A percentile compares a stretch with the other conserved stretches of the same genome.
Conservation (phyloP, 92 coral and sea anemone genomes). For the Desmophyllum pertusum region DNA sequence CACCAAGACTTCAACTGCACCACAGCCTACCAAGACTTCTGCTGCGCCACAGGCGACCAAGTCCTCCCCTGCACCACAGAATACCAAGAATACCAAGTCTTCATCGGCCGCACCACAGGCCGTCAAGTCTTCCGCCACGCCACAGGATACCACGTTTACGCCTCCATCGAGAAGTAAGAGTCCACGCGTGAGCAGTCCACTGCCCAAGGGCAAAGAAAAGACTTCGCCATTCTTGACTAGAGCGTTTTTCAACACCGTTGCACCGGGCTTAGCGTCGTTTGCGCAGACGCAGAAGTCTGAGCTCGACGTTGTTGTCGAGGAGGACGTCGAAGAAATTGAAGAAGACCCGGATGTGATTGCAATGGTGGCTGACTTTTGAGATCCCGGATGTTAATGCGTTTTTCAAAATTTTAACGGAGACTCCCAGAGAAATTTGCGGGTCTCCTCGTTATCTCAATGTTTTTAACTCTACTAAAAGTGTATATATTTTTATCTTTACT, state of each 20-base stretch:
- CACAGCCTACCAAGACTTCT: background rate
- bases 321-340: conserved; percentile 25
- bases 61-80: background rate
- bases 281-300: conserved; percentile 40
- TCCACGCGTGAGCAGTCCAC: background rate
- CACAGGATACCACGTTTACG: background rate
- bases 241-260: conserved; percentile 81
- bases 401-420: background rate
- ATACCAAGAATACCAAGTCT: no score
- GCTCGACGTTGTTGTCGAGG: conserved; percentile 36
- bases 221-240: conserved; percentile 52
- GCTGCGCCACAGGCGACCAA: background rate
- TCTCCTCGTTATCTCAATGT: background rate
- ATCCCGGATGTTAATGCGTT: background rate
- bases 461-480: background rate
- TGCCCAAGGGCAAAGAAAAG: conserved; percentile 23
- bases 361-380: conserved; percentile 76
- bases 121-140: background rate
- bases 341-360: conserved; percentile 81
- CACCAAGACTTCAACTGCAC: background rate
- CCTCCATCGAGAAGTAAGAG: background rate
- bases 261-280: conserved; percentile 78
- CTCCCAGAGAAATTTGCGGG: background rate
- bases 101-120: background rate
- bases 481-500: background rate